Conservation (phyloP, 2,797 vertebrate genomes). For the Sylvia borin region DNA sequence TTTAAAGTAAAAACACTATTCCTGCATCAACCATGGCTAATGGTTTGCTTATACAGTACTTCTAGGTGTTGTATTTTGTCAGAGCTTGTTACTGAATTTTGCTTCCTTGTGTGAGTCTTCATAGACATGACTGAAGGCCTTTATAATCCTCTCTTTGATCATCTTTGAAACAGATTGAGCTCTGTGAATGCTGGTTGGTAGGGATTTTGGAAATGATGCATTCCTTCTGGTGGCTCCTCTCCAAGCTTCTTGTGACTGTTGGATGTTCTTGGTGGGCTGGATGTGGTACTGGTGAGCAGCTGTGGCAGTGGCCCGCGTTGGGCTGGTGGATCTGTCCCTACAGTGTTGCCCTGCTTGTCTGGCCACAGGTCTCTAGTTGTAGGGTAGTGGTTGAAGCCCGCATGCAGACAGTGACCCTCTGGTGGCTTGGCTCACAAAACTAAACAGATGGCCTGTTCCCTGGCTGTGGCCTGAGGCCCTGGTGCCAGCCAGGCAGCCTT, state of each 20-base stretch:
- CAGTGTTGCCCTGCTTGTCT: neutral
- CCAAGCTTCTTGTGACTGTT: neutral
- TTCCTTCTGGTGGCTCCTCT: neutral
- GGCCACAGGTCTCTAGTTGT: accelerated
- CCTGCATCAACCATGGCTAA: neutral
- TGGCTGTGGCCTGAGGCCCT: neutral
- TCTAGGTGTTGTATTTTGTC: neutral
- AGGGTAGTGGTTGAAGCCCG: neutral
- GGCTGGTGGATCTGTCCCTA: neutral
- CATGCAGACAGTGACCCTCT: accelerated
- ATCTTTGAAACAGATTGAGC: neutral
- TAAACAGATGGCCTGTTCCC: neutral
- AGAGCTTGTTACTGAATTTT: neutral
- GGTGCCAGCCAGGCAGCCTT: neutral
- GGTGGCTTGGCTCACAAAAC: neutral
- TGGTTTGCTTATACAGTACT: neutral
- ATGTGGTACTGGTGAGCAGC: neutral
- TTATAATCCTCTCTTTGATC: neutral
- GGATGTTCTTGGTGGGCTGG: accelerated
- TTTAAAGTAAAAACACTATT: neutral
- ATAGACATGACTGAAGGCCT: neutral
- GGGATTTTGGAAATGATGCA: neutral
- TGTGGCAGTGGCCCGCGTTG: accelerated
- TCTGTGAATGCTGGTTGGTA: neutral
- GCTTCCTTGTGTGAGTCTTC: neutral